Evolutionary conservation across 2,113 vertebrate genomes (phyloP).

Genomic region (Phasianus colchicus): DNA sequence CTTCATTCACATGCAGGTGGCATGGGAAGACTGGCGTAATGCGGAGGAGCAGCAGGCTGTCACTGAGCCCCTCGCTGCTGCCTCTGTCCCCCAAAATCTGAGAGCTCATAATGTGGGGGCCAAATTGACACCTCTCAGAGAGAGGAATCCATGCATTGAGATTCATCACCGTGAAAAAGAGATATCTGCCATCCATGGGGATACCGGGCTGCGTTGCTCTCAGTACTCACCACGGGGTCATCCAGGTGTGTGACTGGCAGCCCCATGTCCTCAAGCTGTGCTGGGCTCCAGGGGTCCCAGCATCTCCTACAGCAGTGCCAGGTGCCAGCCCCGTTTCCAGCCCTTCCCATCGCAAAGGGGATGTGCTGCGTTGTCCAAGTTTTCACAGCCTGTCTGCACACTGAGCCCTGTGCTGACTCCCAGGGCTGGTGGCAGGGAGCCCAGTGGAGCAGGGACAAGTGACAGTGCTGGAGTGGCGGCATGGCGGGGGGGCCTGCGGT

Average conservation of each 20-base stretch:
- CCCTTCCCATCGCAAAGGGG: neutral
- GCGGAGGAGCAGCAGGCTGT: neutral
- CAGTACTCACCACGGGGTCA: fast-evolving
- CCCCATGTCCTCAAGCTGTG: fast-evolving
- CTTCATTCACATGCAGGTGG: constrained; percentile 18
- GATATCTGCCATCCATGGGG: neutral
- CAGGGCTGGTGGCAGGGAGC: fast-evolving
- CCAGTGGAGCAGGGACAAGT: neutral
- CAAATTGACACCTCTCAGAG: fast-evolving
- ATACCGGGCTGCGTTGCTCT: neutral
- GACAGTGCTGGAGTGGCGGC: fast-evolving
- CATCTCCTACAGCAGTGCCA: neutral
- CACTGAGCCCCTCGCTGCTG: fast-evolving
- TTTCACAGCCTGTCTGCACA: neutral
- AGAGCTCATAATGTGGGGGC: fast-evolving
- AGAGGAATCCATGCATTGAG: neutral
- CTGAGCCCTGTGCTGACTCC: fast-evolving
- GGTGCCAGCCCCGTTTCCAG: neutral
- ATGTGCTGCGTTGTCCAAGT: no score
- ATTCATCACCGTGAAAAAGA: neutral
- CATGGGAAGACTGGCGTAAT: neutral
- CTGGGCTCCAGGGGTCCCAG: fast-evolving
- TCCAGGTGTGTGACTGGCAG: neutral
- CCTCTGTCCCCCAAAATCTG: fast-evolving
- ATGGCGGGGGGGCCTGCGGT: neutral